These are phyloP conservation scores for Magallana nippona DNA, from an alignment of 2,888 invertebrate species.

Conservation along the genomic window DNA sequence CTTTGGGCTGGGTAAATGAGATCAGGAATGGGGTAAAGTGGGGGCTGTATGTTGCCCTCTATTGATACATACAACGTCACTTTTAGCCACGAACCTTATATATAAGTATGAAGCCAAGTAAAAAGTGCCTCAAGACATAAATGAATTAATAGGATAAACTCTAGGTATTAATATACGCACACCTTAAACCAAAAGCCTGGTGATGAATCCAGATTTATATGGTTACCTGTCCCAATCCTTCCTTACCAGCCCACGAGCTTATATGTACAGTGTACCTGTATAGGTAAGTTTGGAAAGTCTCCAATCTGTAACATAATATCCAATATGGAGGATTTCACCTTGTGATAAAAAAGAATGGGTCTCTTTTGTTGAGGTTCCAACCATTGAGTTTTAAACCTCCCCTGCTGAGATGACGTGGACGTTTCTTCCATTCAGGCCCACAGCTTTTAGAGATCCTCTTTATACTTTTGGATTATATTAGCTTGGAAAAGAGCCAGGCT, in stretches of 20 bases:
- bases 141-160: too few relatives aligned
- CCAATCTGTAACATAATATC: slow-evolving; percentile 22
- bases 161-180: too few relatives aligned
- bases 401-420: not conserved
- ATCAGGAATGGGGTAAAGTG: too few relatives aligned
- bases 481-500: not conserved
- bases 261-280: not conserved
- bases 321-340: not conserved
- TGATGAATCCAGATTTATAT: too few relatives aligned
- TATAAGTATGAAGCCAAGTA: too few relatives aligned
- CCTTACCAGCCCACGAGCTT: not conserved
- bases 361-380: not conserved
- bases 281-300: not conserved
- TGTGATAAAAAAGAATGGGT: not conserved
- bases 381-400: not conserved
- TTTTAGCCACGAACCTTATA: too few relatives aligned
- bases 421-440: not conserved
- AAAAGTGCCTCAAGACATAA: too few relatives aligned
- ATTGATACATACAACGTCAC: too few relatives aligned
- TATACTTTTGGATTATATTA: not conserved
- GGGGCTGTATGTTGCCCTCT: too few relatives aligned
- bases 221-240: not conserved
- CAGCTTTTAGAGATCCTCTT: not conserved
- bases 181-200: too few relatives aligned
- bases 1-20: too few relatives aligned